These are phyloP conservation scores for Pseudorectes ferrugineus DNA, from an alignment of 2,113 vertebrate species.

Conservation along the genomic window DNA sequence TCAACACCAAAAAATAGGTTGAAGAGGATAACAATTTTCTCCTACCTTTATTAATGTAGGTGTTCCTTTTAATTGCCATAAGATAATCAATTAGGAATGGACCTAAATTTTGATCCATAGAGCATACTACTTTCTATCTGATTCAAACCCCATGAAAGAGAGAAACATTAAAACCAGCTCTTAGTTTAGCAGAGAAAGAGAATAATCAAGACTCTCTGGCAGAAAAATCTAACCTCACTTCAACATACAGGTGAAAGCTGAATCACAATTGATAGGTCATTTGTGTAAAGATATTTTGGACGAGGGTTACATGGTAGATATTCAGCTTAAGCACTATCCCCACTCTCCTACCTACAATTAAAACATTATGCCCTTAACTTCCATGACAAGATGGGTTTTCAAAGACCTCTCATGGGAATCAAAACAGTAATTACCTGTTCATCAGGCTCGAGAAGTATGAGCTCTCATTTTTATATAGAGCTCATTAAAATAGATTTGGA, in stretches of 20 bases:
- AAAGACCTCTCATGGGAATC: slow-evolving; percentile 64
- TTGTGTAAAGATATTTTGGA: slow-evolving; percentile 47
- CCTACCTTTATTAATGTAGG: background rate
- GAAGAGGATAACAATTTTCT: background rate
- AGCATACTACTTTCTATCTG: background rate
- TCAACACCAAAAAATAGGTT: background rate
- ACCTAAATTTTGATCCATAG: background rate
- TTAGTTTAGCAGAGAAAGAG: background rate
- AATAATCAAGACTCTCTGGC: background rate
- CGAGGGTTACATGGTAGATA: background rate
- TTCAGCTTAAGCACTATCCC: slow-evolving; percentile 22
- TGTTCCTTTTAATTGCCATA: background rate
- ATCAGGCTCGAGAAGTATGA: slow-evolving; percentile 65
- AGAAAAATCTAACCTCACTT: background rate
- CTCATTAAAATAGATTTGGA: slow-evolving; percentile 72
- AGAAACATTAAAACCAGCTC: background rate
- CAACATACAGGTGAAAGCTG: background rate
- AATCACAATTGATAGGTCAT: slow-evolving; percentile 10
- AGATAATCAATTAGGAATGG: background rate
- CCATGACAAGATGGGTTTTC: slow-evolving; percentile 63
- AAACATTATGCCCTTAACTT: slow-evolving; percentile 68
- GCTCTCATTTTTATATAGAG: slow-evolving; percentile 67
- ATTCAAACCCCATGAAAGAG: background rate
- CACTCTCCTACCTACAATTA: slow-evolving; percentile 54
- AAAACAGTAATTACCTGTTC: slow-evolving; percentile 67